Evolutionary conservation across 2,888 invertebrate species (phyloP).

Genomic region (Danaus chrysippus): DNA sequence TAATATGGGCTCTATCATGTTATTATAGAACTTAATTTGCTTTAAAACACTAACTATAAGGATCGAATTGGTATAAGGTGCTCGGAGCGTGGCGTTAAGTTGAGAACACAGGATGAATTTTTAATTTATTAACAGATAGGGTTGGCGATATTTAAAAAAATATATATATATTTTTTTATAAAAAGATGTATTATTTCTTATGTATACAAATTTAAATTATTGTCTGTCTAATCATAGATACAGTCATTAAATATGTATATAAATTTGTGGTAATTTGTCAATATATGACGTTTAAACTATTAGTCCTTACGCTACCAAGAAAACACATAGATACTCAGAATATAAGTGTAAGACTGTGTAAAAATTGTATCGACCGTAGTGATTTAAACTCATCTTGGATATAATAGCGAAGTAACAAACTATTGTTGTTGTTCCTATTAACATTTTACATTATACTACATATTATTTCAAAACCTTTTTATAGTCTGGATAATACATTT

Average conservation of each 20-base stretch:
- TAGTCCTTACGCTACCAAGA: no score
- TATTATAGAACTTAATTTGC: constrained; percentile 11
- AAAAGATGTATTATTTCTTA: no score
- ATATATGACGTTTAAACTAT: neutral
- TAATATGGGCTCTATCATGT: constrained; percentile 16
- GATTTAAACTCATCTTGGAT: neutral
- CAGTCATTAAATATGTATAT: neutral
- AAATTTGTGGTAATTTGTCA: no score
- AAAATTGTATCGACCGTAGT: neutral
- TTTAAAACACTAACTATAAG: neutral
- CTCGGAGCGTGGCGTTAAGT: constrained; percentile 50
- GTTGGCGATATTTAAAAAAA: constrained; percentile 3
- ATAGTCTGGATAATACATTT: no score
- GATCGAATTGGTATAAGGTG: constrained; percentile 30
- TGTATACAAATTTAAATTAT: neutral
- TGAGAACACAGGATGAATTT: constrained; percentile 50
- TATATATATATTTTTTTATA: neutral
- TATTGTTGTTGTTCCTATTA: neutral
- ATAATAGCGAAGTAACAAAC: neutral
- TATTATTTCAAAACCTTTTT: no score
- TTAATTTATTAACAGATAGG: constrained; percentile 39
- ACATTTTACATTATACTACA: neutral
- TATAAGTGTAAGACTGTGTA: neutral
- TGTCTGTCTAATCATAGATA: neutral
- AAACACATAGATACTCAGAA: neutral